Evolutionary conservation across 2,888 invertebrate genomes (phyloP).

Genomic region (Acrocera orbiculus): DNA sequence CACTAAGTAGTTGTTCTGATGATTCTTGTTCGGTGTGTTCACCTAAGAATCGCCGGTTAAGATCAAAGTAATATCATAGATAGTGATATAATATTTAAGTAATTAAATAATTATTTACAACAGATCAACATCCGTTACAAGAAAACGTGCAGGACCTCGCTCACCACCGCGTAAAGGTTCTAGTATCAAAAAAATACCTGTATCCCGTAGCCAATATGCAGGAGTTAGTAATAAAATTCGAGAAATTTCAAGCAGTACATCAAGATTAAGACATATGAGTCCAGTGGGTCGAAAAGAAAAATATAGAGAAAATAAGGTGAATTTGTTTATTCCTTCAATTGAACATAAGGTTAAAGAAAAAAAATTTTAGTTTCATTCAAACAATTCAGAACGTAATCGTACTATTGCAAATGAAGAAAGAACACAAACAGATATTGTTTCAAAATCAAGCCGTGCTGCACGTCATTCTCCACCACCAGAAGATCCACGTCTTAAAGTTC

Average conservation of each 20-base stretch:
- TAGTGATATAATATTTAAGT: background rate
- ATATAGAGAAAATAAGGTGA: slow-evolving; percentile 25
- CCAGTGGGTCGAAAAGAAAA: slow-evolving; percentile 25
- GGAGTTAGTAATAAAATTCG: slow-evolving; percentile 6
- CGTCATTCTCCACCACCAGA: slow-evolving; percentile 35
- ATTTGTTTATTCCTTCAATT: no score
- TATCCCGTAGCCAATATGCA: slow-evolving; percentile 1
- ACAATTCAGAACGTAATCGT: slow-evolving; percentile 18
- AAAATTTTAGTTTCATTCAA: no score
- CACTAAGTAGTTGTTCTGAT: slow-evolving; percentile 65
- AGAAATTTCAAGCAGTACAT: slow-evolving; percentile 15
- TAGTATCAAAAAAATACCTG: slow-evolving; percentile 8
- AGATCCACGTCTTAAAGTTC: slow-evolving; percentile 37
- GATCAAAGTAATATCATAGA: no score
- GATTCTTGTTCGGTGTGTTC: slow-evolving; percentile 73
- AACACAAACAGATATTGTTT: slow-evolving; percentile 21
- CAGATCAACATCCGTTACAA: slow-evolving; percentile 40
- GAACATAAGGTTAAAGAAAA: no score
- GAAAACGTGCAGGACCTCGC: slow-evolving; percentile 29
- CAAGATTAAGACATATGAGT: slow-evolving; percentile 24
- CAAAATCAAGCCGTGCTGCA: slow-evolving; percentile 20
- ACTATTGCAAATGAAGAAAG: slow-evolving; percentile 13
- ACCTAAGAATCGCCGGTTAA: slow-evolving; percentile 36
- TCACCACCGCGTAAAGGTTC: slow-evolving; percentile 25
- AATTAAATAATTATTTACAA: slow-evolving; percentile 20